Evolutionary conservation across 2,888 invertebrate species (phyloP).

Genomic region (Zeuzera pyrina): DNA sequence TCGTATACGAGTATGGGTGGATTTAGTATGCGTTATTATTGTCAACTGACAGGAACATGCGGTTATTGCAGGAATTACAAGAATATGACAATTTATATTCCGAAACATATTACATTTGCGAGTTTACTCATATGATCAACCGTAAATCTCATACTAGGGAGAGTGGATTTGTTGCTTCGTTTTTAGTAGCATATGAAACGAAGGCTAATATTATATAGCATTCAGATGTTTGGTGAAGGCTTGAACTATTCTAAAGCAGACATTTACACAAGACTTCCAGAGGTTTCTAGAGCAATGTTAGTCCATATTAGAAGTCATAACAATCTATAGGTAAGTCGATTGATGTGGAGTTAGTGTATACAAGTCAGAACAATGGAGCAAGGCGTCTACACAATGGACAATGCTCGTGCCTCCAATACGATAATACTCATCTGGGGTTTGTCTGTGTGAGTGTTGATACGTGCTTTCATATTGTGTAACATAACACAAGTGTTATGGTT

Average conservation of each 20-base stretch:
- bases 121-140: conserved; percentile 38
- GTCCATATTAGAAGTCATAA: conserved; percentile 34
- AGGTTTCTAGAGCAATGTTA: not conserved
- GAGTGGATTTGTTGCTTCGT: conserved; percentile 22
- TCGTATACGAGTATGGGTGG: conserved; percentile 36
- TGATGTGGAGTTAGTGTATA: conserved; percentile 43
- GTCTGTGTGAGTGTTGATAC: conserved; percentile 41
- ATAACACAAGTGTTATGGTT: conserved; percentile 19
- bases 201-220: not conserved
- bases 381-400: conserved; percentile 67
- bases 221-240: not conserved
- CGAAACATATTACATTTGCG: conserved; percentile 42
- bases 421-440: conserved; percentile 52
- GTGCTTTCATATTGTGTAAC: conserved; percentile 42
- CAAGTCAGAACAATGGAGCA: conserved; percentile 53
- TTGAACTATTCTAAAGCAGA: not conserved
- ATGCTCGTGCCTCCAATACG: conserved; percentile 54
- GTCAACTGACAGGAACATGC: conserved; percentile 47
- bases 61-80: conserved; percentile 39
- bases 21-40: conserved; percentile 49
- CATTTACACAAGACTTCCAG: not conserved
- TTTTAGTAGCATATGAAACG: not conserved
- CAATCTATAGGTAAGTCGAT: conserved; percentile 41
- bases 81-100: conserved; percentile 53
- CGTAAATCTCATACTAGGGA: conserved; percentile 26